These are phyloP conservation scores for Calephelis perditalis DNA, from an alignment of 2,888 invertebrate genomes.

Conservation along the genomic window DNA sequence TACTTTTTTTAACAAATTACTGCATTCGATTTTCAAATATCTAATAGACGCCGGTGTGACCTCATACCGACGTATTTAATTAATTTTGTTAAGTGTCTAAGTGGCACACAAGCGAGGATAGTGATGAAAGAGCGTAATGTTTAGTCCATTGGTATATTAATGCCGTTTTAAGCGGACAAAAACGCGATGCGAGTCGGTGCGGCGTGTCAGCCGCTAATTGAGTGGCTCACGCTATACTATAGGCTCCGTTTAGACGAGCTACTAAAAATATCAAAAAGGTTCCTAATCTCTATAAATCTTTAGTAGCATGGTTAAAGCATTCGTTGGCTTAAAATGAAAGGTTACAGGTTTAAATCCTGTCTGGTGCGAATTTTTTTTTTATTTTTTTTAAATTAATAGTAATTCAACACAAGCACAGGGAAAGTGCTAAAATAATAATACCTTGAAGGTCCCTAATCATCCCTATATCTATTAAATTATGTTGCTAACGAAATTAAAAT, in stretches of 20 bases:
- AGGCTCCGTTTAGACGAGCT: constrained; percentile 42
- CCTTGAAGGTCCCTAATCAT: too few species aligned
- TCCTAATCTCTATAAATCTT: too few species aligned
- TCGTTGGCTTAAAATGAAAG: too few species aligned
- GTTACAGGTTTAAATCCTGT: too few species aligned
- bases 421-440: too few species aligned
- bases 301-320: too few species aligned
- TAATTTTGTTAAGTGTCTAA: constrained; percentile 18
- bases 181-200: constrained; percentile 54
- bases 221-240: constrained; percentile 64
- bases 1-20: constrained; percentile 23
- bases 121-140: constrained; percentile 50
- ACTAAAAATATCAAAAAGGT: constrained; percentile 26
- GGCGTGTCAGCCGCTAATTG: constrained; percentile 69
- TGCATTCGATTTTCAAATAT: constrained; percentile 37
- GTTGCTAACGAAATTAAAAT: too few species aligned
- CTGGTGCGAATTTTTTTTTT: too few species aligned
- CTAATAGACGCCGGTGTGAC: constrained; percentile 15
- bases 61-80: constrained; percentile 19
- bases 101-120: constrained; percentile 27
- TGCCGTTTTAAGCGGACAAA: constrained; percentile 60
- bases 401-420: too few species aligned
- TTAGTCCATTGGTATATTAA: constrained; percentile 63
- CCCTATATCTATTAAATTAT: too few species aligned
- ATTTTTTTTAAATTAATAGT: too few species aligned